A percentile compares a stretch with the other conserved stretches of the same genome.
phyloP scores from a whole-genome alignment of 2,797 vertebrate genomes.

The Chelonia mydas region DNA sequence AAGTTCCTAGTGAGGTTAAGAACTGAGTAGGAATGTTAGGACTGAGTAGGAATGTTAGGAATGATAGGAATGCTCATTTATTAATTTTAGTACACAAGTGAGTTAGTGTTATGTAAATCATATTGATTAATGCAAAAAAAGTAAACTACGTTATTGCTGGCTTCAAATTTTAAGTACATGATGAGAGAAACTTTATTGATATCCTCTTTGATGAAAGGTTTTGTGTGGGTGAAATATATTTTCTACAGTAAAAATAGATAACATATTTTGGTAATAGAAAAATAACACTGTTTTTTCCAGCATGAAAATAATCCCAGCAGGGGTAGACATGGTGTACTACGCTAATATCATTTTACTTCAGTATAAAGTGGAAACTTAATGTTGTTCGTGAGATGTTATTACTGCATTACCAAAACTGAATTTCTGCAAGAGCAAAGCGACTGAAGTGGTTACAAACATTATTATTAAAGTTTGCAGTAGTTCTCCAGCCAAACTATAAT shows the following conservation, averaged over 20 bases:
- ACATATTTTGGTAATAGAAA: slow-evolving; percentile 65
- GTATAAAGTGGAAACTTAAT: slow-evolving; percentile 68
- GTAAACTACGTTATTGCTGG: slow-evolving; percentile 3
- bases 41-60: slow-evolving; percentile 34
- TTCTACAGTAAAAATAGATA: slow-evolving; percentile 63
- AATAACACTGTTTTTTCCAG: slow-evolving; percentile 65
- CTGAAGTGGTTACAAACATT: slow-evolving; percentile 27
- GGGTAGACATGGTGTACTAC: slow-evolving; percentile 24
- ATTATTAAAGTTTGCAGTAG: slow-evolving; percentile 38
- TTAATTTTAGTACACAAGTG: slow-evolving; percentile 4
- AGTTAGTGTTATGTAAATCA: slow-evolving; percentile 26
- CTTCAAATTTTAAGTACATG: neutral
- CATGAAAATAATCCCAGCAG: slow-evolving; percentile 58
- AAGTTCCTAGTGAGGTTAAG: slow-evolving; percentile 32
- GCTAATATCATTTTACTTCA: slow-evolving; percentile 69
- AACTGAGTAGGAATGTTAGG: slow-evolving; percentile 28
- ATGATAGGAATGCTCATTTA: neutral
- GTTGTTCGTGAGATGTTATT: slow-evolving; percentile 55
- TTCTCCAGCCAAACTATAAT: neutral
- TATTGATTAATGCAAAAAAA: slow-evolving; percentile 23
- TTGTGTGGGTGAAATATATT: slow-evolving; percentile 57
- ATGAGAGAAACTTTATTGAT: slow-evolving; percentile 14
- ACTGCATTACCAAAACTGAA: slow-evolving; percentile 60
- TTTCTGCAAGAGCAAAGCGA: slow-evolving; percentile 54
- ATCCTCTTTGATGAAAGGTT: slow-evolving; percentile 45